phyloP scores from a whole-genome alignment of 2,888 invertebrate species.

The Steromphala cineraria region DNA sequence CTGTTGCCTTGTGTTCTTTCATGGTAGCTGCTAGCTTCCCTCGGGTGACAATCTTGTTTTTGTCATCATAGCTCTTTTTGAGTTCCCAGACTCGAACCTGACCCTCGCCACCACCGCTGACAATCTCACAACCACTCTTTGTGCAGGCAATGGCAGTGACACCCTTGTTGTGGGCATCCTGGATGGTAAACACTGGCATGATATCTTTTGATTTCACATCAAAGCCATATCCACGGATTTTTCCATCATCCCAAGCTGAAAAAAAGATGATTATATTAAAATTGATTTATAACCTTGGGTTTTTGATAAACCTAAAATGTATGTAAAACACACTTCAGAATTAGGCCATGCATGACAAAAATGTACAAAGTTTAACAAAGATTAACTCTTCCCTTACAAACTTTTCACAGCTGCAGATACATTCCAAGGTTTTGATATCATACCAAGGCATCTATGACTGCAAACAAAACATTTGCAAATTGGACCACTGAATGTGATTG shows the following conservation, averaged over 20 bases:
- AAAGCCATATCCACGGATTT: conserved; percentile 73
- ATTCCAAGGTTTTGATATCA: too few relatives aligned
- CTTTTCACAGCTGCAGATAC: too few relatives aligned
- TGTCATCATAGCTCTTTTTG: conserved; percentile 38
- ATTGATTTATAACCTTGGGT: too few relatives aligned
- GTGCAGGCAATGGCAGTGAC: conserved; percentile 89
- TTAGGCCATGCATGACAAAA: too few relatives aligned
- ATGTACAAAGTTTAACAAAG: too few relatives aligned
- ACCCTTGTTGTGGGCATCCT: conserved; percentile 92
- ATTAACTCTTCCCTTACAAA: too few relatives aligned
- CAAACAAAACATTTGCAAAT: too few relatives aligned
- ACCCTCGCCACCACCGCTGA: conserved; percentile 95
- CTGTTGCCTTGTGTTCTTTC: conserved; percentile 93
- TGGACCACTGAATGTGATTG: too few relatives aligned
- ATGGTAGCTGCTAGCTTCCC: conserved; percentile 74
- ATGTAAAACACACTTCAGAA: too few relatives aligned
- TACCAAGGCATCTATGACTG: too few relatives aligned
- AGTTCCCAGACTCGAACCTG: conserved; percentile 78
- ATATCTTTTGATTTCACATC: conserved; percentile 78
- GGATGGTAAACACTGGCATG: conserved; percentile 82
- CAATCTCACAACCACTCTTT: conserved; percentile 81
- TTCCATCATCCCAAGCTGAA: conserved; percentile 77
- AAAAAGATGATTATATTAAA: conserved; percentile 4
- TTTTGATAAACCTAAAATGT: too few relatives aligned
- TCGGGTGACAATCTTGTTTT: conserved; percentile 36